These are phyloP conservation scores for Zelleria hepariella DNA, from an alignment of 2,888 invertebrate species.

Conservation along the genomic window DNA sequence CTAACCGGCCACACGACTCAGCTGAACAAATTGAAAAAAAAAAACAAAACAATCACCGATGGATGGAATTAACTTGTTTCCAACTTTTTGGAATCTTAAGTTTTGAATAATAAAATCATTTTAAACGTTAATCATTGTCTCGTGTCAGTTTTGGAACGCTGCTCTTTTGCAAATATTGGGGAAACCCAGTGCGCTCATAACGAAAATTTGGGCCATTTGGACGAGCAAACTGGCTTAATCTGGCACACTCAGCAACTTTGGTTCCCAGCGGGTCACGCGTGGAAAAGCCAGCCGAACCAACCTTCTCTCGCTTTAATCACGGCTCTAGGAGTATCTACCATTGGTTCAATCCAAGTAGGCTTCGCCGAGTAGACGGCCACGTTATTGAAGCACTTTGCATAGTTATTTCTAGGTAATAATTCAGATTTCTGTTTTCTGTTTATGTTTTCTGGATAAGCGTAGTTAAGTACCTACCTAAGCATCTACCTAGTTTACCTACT, in stretches of 20 bases:
- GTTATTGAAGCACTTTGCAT: too few species aligned
- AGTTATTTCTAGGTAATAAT: too few species aligned
- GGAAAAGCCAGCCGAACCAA: background rate
- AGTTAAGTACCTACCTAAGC: too few species aligned
- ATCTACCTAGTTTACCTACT: too few species aligned
- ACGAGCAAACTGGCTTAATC: background rate
- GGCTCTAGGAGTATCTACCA: too few species aligned
- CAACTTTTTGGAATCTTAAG: background rate
- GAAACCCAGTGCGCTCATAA: background rate
- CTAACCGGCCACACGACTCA: conserved; percentile 67
- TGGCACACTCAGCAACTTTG: background rate
- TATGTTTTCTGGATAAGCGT: too few species aligned
- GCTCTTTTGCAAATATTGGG: background rate
- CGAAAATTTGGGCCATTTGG: background rate
- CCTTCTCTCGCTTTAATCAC: background rate
- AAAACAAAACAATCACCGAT: too few species aligned
- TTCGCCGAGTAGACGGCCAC: too few species aligned
- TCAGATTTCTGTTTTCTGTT: too few species aligned
- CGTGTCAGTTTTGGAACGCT: background rate
- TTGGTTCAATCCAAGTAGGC: too few species aligned
- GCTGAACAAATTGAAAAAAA: background rate
- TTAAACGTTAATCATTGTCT: background rate
- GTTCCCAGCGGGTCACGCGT: background rate
- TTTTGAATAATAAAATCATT: background rate
- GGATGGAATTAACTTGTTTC: background rate